phyloP scores from a whole-genome alignment of 2,797 vertebrate species.

The Setipinna tenuifilis region DNA sequence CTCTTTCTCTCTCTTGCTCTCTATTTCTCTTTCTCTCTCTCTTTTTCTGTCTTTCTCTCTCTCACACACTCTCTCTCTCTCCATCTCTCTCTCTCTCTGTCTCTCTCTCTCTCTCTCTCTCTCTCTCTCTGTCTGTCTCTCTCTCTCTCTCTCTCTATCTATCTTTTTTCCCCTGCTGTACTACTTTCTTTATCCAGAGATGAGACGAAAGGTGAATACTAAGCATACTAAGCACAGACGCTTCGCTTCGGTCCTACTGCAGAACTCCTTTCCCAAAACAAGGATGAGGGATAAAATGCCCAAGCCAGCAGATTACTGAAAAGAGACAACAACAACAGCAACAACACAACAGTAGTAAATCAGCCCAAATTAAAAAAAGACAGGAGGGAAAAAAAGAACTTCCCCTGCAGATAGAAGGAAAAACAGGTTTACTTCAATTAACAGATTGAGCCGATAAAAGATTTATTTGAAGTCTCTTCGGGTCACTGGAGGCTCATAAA shows the following conservation, averaged over 20 bases:
- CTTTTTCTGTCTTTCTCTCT: too few species aligned
- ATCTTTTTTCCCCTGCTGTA: background rate
- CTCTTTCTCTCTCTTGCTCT: background rate
- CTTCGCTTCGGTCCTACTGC: background rate
- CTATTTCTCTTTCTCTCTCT: too few species aligned
- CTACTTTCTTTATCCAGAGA: background rate
- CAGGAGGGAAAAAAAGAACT: background rate
- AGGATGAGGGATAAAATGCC: background rate
- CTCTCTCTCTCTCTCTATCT: too few species aligned
- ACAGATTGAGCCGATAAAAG: background rate
- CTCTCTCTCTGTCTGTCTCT: too few species aligned
- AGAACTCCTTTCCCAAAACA: background rate
- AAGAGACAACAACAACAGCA: background rate
- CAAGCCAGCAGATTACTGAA: conserved; percentile 1
- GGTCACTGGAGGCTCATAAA: background rate
- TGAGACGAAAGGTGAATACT: conserved; percentile 10
- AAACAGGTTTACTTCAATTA: conserved; percentile 14
- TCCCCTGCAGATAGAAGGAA: background rate
- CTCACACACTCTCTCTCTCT: too few species aligned
- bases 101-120: too few species aligned
- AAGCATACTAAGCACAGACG: background rate
- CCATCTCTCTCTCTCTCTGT: too few species aligned
- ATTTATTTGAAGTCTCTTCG: background rate
- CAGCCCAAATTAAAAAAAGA: background rate
- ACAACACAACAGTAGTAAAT: background rate